These are phyloP conservation scores for Nasonia vitripennis DNA, from an alignment of 1,140 invertebrate genomes.

Conservation along the genomic window DNA sequence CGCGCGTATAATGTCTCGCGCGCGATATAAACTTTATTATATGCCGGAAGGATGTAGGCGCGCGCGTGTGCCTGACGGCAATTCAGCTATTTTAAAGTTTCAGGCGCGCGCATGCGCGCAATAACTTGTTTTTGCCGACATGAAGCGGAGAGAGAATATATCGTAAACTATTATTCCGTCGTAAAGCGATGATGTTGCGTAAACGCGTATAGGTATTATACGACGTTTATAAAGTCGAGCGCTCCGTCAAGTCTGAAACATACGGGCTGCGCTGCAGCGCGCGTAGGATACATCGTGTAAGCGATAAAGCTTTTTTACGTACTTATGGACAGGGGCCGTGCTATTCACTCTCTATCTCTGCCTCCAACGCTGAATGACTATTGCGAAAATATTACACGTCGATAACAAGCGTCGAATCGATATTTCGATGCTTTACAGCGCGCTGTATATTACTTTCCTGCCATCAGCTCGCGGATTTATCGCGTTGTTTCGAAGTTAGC, in stretches of 20 bases:
- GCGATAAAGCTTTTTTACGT: slow-evolving; percentile 39
- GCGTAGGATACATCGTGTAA: slow-evolving; percentile 2
- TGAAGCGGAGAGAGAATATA: slow-evolving; percentile 21
- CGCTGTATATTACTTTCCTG: background rate
- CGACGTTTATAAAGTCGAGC: slow-evolving; percentile 52
- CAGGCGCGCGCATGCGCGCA: background rate
- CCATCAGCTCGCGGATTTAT: background rate
- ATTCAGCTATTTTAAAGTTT: slow-evolving; percentile 44
- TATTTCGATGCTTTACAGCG: background rate
- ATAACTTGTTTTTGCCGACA: slow-evolving; percentile 49
- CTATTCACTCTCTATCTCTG: background rate
- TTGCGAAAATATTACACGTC: slow-evolving; percentile 34
- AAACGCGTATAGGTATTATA: slow-evolving; percentile 42
- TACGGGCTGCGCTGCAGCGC: background rate
- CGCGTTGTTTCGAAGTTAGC: too few species aligned
- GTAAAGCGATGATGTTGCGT: slow-evolving; percentile 48
- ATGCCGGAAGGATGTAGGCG: background rate
- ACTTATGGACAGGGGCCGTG: slow-evolving; percentile 22
- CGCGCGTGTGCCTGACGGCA: slow-evolving; percentile 29
- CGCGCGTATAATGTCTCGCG: background rate
- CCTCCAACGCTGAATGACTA: slow-evolving; percentile 34
- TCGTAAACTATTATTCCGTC: slow-evolving; percentile 50
- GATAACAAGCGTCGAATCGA: background rate
- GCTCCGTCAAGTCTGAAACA: slow-evolving; percentile 47
- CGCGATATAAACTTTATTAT: slow-evolving; percentile 25